These are phyloP conservation scores for Leucophora obtusa DNA, from an alignment of 2,888 invertebrate genomes.

Conservation along the genomic window DNA sequence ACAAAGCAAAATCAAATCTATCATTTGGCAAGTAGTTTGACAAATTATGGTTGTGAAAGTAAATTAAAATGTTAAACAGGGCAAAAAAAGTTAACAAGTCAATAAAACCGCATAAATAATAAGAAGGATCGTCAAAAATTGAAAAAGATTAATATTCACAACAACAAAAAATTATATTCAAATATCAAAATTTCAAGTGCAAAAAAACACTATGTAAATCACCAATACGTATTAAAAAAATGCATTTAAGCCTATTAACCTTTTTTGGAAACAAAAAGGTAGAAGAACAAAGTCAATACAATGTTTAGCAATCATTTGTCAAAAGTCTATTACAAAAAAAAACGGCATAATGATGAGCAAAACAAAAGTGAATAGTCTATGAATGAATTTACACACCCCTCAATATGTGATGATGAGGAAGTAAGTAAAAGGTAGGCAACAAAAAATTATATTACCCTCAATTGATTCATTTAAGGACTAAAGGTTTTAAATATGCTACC, in stretches of 20 bases:
- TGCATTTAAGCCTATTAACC: slow-evolving; percentile 50
- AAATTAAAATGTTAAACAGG: slow-evolving; percentile 30
- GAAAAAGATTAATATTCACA: slow-evolving; percentile 40
- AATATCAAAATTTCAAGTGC: neutral
- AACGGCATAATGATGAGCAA: slow-evolving; percentile 16
- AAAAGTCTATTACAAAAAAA: slow-evolving; percentile 48
- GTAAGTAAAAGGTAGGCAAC: neutral
- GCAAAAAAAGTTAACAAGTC: slow-evolving; percentile 26
- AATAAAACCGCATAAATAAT: slow-evolving; percentile 24
- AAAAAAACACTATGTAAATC: slow-evolving; percentile 3
- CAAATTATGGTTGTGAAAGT: slow-evolving; percentile 14
- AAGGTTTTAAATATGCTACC: slow-evolving; percentile 17
- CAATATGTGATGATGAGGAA: neutral
- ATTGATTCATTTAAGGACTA: slow-evolving; percentile 17
- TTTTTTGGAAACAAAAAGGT: neutral
- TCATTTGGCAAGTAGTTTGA: neutral
- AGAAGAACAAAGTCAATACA: slow-evolving; percentile 13
- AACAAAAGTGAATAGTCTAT: neutral
- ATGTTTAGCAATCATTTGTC: slow-evolving; percentile 57
- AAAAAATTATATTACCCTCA: slow-evolving; percentile 33
- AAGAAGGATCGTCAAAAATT: neutral
- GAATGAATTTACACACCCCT: neutral
- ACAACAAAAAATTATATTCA: neutral
- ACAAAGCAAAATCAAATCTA: neutral
- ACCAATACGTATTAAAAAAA: neutral